Percentiles rank a stretch among this genome's conserved stretches.
Evolutionary conservation across 2,113 vertebrate genomes (phyloP).

Genomic region (Rhodinocichla rosea): DNA sequence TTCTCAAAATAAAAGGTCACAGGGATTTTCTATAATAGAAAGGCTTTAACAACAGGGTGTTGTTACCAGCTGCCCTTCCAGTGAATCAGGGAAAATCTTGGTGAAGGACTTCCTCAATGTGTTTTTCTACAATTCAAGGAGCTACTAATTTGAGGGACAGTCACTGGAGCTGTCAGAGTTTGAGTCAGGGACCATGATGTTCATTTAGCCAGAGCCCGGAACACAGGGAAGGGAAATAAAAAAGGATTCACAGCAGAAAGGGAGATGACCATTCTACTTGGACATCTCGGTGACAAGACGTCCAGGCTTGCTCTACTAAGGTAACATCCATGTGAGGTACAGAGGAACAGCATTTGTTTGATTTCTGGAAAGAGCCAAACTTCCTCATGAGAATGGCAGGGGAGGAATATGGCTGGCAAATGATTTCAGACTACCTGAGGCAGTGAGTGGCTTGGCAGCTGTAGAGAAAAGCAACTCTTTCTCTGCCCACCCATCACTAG

Average conservation of each 20-base stretch:
- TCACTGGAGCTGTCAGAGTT: background rate
- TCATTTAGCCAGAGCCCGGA: background rate
- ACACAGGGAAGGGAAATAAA: background rate
- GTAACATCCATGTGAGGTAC: background rate
- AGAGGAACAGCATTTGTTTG: constrained; percentile 38
- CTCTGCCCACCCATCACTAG: background rate
- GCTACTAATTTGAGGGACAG: background rate
- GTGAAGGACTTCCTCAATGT: background rate
- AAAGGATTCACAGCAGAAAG: background rate
- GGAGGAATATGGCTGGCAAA: background rate
- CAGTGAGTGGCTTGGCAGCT: background rate
- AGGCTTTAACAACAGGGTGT: constrained; percentile 6
- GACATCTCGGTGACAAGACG: background rate
- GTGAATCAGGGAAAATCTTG: background rate
- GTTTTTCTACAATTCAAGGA: background rate
- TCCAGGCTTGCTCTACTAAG: constrained; percentile 34
- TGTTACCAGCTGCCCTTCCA: constrained; percentile 33
- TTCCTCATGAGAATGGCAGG: background rate
- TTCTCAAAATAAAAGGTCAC: constrained; percentile 61
- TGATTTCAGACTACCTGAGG: background rate
- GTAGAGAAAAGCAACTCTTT: background rate
- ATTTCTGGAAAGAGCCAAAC: background rate
- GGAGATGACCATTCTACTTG: background rate
- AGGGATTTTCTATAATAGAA: constrained; percentile 57
- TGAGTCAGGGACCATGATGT: rapidly evolving